These are phyloP conservation scores for Cosmorhoe ocellata DNA, from an alignment of 2,888 invertebrate genomes.

Conservation along the genomic window DNA sequence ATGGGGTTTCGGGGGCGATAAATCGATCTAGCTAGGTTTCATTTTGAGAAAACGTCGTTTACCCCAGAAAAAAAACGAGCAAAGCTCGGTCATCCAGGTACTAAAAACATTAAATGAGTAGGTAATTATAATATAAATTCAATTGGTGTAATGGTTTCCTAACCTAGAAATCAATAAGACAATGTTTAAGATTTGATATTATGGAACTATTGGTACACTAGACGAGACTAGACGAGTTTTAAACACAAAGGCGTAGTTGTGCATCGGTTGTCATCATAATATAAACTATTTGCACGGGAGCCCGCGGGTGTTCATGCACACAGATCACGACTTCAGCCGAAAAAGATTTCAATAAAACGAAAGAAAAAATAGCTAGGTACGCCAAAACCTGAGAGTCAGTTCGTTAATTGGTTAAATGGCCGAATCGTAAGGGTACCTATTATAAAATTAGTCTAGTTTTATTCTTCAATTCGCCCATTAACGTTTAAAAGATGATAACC, in stretches of 20 bases:
- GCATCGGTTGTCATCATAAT: constrained; percentile 17
- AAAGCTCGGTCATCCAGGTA: no score
- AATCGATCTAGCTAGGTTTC: no score
- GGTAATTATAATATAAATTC: neutral
- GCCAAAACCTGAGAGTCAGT: constrained; percentile 19
- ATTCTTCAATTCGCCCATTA: constrained; percentile 24
- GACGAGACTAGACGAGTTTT: no score
- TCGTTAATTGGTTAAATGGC: constrained; percentile 47
- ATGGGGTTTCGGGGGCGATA: no score
- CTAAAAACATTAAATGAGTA: constrained; percentile 1
- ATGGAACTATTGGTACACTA: no score
- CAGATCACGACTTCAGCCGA: constrained; percentile 68
- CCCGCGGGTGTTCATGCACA: constrained; percentile 57
- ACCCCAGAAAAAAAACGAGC: no score
- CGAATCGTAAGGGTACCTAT: constrained; percentile 36
- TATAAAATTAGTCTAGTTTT: constrained; percentile 36
- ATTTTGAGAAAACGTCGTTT: no score
- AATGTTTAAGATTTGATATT: no score
- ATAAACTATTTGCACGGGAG: constrained; percentile 57
- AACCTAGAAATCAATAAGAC: neutral
- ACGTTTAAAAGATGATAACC: constrained; percentile 20
- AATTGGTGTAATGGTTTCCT: constrained; percentile 3
- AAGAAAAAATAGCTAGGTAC: constrained; percentile 33
- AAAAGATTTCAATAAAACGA: constrained; percentile 48
- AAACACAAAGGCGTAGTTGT: no score